Conservation (phyloP, 2,888 invertebrate genomes). For the Hyposoter didymator region DNA sequence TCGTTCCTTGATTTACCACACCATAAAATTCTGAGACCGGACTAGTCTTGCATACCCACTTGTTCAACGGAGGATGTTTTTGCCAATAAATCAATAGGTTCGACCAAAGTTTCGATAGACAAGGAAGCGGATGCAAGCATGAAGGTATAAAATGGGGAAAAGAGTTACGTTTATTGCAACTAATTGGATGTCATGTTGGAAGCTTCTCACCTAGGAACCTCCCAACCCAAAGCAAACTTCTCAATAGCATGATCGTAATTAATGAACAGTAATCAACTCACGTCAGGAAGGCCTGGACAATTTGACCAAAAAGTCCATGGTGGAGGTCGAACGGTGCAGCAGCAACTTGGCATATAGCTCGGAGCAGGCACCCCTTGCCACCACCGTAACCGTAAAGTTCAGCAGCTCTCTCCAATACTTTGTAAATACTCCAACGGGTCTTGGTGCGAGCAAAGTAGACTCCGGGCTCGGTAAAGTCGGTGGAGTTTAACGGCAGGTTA, state of each 20-base stretch:
- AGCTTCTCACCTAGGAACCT: background rate
- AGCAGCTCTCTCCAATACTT: constrained; percentile 86
- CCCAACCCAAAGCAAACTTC: constrained; percentile 68
- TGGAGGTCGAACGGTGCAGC: constrained; percentile 88
- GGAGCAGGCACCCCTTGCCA: constrained; percentile 88
- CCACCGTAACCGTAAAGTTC: constrained; percentile 81
- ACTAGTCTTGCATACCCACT: background rate
- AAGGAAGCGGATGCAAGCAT: background rate
- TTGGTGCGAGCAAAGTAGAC: constrained; percentile 75
- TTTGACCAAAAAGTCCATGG: constrained; percentile 90
- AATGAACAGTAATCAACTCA: constrained; percentile 70
- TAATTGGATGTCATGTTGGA: background rate
- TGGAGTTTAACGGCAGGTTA: constrained; percentile 81
- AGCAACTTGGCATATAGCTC: constrained; percentile 92
- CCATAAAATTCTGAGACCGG: background rate
- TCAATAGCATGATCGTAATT: background rate
- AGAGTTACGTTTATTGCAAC: background rate
- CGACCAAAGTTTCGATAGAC: background rate
- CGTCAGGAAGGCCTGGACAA: constrained; percentile 90
- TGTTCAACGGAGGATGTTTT: background rate
- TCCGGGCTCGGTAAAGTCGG: constrained; percentile 81
- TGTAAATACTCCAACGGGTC: constrained; percentile 88
- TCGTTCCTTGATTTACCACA: background rate
- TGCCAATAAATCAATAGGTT: background rate
- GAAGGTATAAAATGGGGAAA: background rate